A percentile compares a stretch with the other conserved stretches of the same genome.
Evolutionary conservation across 2,113 vertebrate genomes (phyloP).

Genomic region (Anthoscopus minutus): DNA sequence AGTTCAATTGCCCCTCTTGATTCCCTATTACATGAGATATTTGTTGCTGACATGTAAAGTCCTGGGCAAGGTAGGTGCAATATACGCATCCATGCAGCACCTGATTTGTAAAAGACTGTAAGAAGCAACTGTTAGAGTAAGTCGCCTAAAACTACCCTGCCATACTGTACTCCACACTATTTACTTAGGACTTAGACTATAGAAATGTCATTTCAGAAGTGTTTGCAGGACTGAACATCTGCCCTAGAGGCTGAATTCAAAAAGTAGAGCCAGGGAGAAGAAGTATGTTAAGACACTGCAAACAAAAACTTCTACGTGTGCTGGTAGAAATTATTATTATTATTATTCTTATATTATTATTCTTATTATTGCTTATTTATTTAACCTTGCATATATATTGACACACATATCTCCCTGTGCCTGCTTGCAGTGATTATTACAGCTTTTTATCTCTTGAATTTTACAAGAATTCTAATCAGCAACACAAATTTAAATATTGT

Average conservation of each 20-base stretch:
- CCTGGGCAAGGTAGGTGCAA: not conserved
- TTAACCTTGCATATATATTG: not conserved
- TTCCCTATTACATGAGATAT: not conserved
- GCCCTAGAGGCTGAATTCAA: not conserved
- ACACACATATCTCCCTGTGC: not conserved
- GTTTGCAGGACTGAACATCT: not conserved
- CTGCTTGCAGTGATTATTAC: not conserved
- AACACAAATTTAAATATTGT: not conserved
- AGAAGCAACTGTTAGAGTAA: not conserved
- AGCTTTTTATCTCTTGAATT: not conserved
- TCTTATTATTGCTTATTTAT: too few relatives aligned
- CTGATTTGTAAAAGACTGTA: not conserved
- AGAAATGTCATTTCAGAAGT: not conserved
- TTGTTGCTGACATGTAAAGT: not conserved
- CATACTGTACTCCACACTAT: not conserved
- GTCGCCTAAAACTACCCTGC: not conserved
- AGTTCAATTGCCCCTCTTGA: not conserved
- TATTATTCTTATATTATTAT: too few relatives aligned
- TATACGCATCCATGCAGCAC: not conserved
- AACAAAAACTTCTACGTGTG: not conserved
- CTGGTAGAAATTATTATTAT: not conserved
- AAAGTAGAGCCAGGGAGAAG: not conserved
- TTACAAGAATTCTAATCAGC: not conserved
- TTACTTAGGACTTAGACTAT: not conserved
- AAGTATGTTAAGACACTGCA: not conserved